Evolutionary conservation across 1,140 invertebrate genomes (phyloP).

Genomic region (Muscidifurax raptorellus): DNA sequence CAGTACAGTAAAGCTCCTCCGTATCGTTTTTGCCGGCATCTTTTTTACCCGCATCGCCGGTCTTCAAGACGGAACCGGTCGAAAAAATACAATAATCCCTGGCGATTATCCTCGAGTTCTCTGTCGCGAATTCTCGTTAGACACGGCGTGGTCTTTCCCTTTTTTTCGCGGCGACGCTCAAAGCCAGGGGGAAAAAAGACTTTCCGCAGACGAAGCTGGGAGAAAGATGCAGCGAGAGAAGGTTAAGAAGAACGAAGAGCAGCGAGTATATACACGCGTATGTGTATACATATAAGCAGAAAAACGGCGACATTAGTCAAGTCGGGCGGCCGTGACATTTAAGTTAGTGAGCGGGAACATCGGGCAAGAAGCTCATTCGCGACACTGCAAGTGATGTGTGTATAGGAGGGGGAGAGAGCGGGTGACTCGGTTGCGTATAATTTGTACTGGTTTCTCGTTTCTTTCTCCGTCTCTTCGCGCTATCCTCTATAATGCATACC

Average conservation of each 20-base stretch:
- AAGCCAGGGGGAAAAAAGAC: neutral
- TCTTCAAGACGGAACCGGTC: no score
- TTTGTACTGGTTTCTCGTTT: conserved; percentile 64
- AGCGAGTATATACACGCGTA: neutral
- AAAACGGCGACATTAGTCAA: conserved; percentile 56
- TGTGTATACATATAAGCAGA: conserved; percentile 25
- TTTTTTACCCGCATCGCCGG: neutral
- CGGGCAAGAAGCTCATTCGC: conserved; percentile 65
- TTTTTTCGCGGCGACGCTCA: neutral
- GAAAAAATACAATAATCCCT: neutral
- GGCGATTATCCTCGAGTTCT: neutral
- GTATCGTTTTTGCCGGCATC: neutral
- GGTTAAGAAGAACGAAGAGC: neutral
- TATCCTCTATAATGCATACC: no score
- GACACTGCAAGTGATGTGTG: conserved; percentile 29
- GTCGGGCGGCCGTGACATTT: conserved; percentile 55
- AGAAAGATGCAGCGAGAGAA: neutral
- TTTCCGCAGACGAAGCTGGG: no score
- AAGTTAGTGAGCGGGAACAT: conserved; percentile 58
- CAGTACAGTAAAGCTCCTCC: neutral
- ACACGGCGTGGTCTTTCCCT: neutral
- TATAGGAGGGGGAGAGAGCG: neutral
- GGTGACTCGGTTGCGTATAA: conserved; percentile 56
- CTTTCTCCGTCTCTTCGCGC: neutral
- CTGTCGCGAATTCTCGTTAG: neutral